Evolutionary conservation across 2,888 invertebrate species (phyloP).

Genomic region (Camponotus fellah): DNA sequence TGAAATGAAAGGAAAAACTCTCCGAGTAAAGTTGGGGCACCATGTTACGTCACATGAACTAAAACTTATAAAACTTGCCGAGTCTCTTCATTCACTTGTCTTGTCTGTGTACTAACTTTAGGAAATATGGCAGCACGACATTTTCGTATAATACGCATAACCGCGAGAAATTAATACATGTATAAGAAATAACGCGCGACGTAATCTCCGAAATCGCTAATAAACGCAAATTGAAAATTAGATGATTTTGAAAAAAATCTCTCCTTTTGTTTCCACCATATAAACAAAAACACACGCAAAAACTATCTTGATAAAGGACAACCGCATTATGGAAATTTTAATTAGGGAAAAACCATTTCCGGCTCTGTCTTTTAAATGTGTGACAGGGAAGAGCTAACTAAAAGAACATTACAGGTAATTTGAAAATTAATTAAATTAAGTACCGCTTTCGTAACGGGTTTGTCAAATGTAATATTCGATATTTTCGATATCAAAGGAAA

Average conservation of each 20-base stretch:
- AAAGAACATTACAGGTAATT: conserved; percentile 55
- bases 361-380: conserved; percentile 41
- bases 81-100: conserved; percentile 52
- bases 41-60: conserved; percentile 43
- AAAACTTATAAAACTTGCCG: conserved; percentile 56
- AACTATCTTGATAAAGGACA: conserved; percentile 47
- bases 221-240: conserved; percentile 16
- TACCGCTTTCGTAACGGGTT: conserved; percentile 54
- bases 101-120: conserved; percentile 39
- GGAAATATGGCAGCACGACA: conserved; percentile 22
- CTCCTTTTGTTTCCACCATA: background rate
- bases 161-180: conserved; percentile 15
- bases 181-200: conserved; percentile 16
- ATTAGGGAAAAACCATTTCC: conserved; percentile 50
- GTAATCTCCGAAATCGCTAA: conserved; percentile 6
- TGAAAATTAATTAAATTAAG: conserved; percentile 58
- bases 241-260: conserved; percentile 27
- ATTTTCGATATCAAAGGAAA: conserved; percentile 57
- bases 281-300: conserved; percentile 41
- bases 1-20: conserved; percentile 57
- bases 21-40: conserved; percentile 32
- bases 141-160: conserved; percentile 21
- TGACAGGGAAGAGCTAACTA: conserved; percentile 54
- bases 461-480: conserved; percentile 58
- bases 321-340: conserved; percentile 54